Base-by-base conservation (phyloP, 2,113 vertebrate genomes). In the human region DNA sequence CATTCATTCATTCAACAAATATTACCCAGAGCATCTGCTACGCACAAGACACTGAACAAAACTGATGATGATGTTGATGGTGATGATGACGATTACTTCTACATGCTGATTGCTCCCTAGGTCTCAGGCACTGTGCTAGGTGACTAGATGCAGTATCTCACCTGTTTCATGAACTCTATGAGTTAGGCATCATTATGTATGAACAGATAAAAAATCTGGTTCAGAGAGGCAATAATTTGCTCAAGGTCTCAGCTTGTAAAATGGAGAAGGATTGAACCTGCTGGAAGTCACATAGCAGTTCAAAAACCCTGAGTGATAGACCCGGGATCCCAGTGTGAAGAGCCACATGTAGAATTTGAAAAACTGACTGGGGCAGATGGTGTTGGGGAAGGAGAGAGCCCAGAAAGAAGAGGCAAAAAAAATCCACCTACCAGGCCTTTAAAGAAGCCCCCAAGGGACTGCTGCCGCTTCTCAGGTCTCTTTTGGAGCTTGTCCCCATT, bases 391-490 rank as follows among this genome's bases (percentile, higher is more conserved):
- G 27, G 61, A 64, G 61, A 66, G 38, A 76, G 11, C 40, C 23
- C 30, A 17, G 68, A 72, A 90, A 66, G 43, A 68, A n/a, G 43
- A 27, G 11, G 4, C 0, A 40, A 70, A 25, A 25, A 30, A 48
- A 73, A 2, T 6, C n/a, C 78, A 98, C 99, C 8, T 98, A 99
- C 99, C 98, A 99, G 99, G 97, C 97, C 99, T 98, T 99, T 99
- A 89, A 99, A 99, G 98, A 99, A 99, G 79, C 98, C 98, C 45
- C 99, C 99, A 1, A 99, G 98, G 84, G 99, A 99, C 98, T 99
- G 99, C 90, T 99, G 99, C 98, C 98, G 99, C 98, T 98, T 99
- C 98, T 95, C 95, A 75, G 98, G 76, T 48, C 91, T 89, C 10
- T 98, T 98, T 95, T 94, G 99, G 72, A 98, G 1, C 2, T 99